Base-by-base conservation (phyloP, 2,797 vertebrate species). In the Chanos chanos region DNA sequence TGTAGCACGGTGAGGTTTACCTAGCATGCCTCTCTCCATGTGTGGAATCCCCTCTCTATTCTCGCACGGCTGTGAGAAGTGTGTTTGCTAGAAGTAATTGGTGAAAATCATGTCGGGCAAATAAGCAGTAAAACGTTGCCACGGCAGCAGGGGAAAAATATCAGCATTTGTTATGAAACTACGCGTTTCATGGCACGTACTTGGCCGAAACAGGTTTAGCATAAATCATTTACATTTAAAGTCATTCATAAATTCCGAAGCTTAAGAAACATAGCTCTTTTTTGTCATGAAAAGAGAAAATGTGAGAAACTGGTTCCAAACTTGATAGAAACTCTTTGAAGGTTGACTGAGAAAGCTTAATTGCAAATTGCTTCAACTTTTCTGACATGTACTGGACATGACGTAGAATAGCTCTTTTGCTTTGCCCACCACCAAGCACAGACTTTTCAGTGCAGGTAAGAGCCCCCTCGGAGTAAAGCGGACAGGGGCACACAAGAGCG, bases 81-180 rank as follows among this genome's bases (percentile, higher is more conserved):
- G 55, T 63, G 33, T 69, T 72, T 59, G 56, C 44, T 57, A 55
- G 45, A 51, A 28, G 55, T 70, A 64, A 70, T 70, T 70, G 60
- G 59, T 53, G 30, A 71, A 68, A 59, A 53, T 48, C 49, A 44
- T 50, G 55, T 41, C 50, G 37, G 25, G 44, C 13, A 55, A 61
- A 56, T 55, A 63, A 52, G 66, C 40, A 56, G 55, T 69, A 72
- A 72, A 70, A 31, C 7, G 36, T 70, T 61, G 58, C 66, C 33
- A 61, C 51, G 59, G 54, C 43, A 59, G 60, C 48, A 48, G 18
- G 52, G 49, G 10, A 28, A 49, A 72, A 60, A 70, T 55, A 56
- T 62, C 13, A 34, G 27, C 8, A 58, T 21, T 40, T 30, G 40
- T 15, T 49, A 39, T 19, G n/a, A 37, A 9, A 28, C 15, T 5